Base-by-base conservation (phyloP, 2,797 vertebrate species). In the Capromys pilorides region DNA sequence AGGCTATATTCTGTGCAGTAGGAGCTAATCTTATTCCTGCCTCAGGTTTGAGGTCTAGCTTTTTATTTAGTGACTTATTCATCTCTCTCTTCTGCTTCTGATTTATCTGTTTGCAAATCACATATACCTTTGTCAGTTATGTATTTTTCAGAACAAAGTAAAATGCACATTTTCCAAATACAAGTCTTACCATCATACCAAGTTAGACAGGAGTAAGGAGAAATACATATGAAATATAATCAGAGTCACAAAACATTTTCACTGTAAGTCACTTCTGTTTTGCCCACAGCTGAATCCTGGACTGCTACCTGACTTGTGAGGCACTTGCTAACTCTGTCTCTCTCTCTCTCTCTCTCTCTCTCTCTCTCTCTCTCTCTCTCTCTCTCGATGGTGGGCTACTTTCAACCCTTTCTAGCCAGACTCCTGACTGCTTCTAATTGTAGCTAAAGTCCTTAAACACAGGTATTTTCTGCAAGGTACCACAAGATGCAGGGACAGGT, bases 321-420 rank as follows among this genome's bases (percentile, higher is more conserved):
- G 24, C 54, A 61, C 41, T 61, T 11, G 7, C 28, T 61, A 94
- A 83, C 49, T 77, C 10, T 49, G 67, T 90, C 89, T 45, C 73
- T 24, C 66, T 64, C 61, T n/a, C 10, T 49, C 75, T 90, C 89
- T 45, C 73, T 24, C 66, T 64, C 61, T n/a, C 10, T 49, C 75
- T 90, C 89, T 45, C 73, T 24, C 66, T 64, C 61, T n/a, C n/a
- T n/a, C n/a, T n/a, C n/a, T n/a, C 10, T 49, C 75, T 90, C 89
- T 45, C 73, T 24, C 66, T 64, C 61, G 54, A 71, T 31, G 16
- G 9, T 16, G 22, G 59, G n/a, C 12, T 62, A 62, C 8, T 77
- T 90, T 90, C 59, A 92, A 39, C 21, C 64, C n/a, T 79, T 94
- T 86, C 85, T 90, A 12, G n/a, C 36, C 77, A 83, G 93, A 67